Conservation (phyloP, 2,797 vertebrate genomes). For the Falco novaeseelandiae region DNA sequence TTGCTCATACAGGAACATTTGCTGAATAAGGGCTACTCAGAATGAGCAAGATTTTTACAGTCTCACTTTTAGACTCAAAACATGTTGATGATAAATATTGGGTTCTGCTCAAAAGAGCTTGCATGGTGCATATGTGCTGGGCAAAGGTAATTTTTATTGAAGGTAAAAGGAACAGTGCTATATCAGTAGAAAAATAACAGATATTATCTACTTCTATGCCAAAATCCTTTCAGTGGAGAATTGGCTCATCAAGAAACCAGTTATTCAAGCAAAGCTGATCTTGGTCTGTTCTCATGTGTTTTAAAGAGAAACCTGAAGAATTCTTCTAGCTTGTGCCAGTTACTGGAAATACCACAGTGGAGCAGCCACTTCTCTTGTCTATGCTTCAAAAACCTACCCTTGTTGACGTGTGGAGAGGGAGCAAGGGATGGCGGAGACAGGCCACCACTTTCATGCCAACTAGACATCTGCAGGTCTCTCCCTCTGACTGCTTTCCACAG, state of each 20-base stretch:
- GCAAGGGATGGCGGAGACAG: background rate
- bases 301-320: background rate
- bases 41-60: background rate
- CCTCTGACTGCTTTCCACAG: background rate
- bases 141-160: background rate
- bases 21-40: background rate
- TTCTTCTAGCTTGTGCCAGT: background rate
- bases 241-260: background rate
- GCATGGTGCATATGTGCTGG: background rate
- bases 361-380: background rate
- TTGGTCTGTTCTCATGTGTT: background rate
- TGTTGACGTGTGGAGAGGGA: background rate
- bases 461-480: background rate
- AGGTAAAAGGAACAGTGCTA: background rate
- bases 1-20: background rate
- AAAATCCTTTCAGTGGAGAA: background rate
- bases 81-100: background rate
- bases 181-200: conserved; percentile 23
- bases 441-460: background rate
- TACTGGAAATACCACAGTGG: background rate
- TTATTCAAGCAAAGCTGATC: conserved; percentile 1
- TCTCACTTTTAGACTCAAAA: background rate
- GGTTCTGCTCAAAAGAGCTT: background rate
- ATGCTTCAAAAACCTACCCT: background rate
- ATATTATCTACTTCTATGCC: background rate